These are phyloP conservation scores for Squalus acanthias DNA, from an alignment of 2,797 vertebrate genomes.

Conservation along the genomic window DNA sequence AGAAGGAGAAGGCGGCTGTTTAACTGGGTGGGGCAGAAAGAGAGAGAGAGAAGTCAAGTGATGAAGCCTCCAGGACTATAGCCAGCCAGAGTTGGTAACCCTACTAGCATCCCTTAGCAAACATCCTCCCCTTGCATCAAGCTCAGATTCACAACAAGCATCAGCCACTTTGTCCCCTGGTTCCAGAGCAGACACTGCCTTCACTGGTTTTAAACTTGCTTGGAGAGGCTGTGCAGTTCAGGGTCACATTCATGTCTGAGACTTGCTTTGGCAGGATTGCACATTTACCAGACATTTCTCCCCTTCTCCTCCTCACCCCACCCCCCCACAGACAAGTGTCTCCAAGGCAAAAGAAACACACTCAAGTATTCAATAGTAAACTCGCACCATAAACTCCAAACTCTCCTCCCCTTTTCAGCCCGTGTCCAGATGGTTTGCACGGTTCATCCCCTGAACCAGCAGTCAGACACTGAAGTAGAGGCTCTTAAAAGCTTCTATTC, in stretches of 20 bases:
- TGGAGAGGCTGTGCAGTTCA: not conserved
- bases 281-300: too few relatives aligned
- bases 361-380: not conserved
- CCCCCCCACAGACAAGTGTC: not conserved
- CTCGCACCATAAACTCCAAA: not conserved
- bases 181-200: too few relatives aligned
- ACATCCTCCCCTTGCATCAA: not conserved
- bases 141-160: too few relatives aligned
- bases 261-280: not conserved
- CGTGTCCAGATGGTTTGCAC: not conserved
- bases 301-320: too few relatives aligned
- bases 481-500: not conserved
- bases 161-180: too few relatives aligned
- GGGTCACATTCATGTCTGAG: too few relatives aligned
- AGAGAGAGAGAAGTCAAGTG: too few relatives aligned
- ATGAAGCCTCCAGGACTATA: not conserved
- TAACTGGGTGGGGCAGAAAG: not conserved
- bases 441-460: not conserved
- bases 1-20: not conserved
- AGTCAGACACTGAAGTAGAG: not conserved
- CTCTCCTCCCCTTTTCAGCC: not conserved
- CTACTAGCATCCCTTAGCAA: not conserved
- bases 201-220: too few relatives aligned
- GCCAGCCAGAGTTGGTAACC: not conserved
- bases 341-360: not conserved